A percentile compares a stretch with the other conserved stretches of the same genome.
Conservation (phyloP, 2,797 vertebrate species). For the Channa striata region DNA sequence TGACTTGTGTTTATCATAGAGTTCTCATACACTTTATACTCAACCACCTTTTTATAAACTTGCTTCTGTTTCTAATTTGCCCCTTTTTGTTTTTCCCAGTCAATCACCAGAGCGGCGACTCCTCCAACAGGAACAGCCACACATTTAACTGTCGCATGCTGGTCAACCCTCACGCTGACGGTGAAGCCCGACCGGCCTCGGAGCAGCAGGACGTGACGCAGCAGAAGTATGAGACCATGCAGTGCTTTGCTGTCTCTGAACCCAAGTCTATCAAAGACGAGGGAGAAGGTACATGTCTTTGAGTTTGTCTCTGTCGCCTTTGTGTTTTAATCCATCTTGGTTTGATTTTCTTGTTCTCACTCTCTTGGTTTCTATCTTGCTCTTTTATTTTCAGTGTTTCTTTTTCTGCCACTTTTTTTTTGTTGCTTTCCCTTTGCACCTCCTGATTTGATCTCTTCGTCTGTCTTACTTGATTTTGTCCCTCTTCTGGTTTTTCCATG, state of each 20-base stretch:
- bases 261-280: slow-evolving; percentile 98
- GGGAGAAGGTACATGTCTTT: slow-evolving; percentile 88
- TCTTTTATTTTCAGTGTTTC: no score
- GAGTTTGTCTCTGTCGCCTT: no score
- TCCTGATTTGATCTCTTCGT: no score
- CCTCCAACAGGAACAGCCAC: slow-evolving; percentile 93
- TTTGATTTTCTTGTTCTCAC: neutral
- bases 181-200: slow-evolving; percentile 81
- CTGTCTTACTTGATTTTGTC: neutral
- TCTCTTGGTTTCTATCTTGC: no score
- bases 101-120: slow-evolving; percentile 87
- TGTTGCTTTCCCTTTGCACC: neutral
- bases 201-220: slow-evolving; percentile 89
- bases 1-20: no score
- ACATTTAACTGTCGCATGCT: slow-evolving; percentile 97
- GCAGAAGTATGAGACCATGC: slow-evolving; percentile 99
- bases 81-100: slow-evolving; percentile 76
- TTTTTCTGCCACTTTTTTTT: neutral
- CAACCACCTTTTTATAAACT: no score
- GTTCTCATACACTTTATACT: no score
- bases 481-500: neutral
- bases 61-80: neutral
- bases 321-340: no score
- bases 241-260: slow-evolving; percentile 98
- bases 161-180: slow-evolving; percentile 90